Conservation (phyloP, 2,113 vertebrate genomes). For the Odocoileus virginianus region DNA sequence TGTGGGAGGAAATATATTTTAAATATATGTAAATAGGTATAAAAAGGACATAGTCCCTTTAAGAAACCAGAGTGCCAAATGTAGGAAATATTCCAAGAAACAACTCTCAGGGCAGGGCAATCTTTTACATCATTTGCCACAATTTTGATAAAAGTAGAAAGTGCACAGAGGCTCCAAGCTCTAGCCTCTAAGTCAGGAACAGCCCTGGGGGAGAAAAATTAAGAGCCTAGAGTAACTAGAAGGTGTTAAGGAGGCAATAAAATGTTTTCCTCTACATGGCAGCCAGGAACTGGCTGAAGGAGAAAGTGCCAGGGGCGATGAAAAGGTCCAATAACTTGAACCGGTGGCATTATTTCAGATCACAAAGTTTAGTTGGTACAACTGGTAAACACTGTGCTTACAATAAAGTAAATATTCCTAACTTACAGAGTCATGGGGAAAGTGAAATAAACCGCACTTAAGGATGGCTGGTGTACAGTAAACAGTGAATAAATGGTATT, state of each 20-base stretch:
- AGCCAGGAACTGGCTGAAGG: slow-evolving; percentile 62
- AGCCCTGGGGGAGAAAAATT: slow-evolving; percentile 54
- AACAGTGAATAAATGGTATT: slow-evolving; percentile 14
- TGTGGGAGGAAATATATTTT: neutral
- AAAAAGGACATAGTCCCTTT: neutral
- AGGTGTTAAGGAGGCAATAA: slow-evolving; percentile 75
- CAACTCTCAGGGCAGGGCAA: neutral
- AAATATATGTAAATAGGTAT: neutral
- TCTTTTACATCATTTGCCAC: neutral
- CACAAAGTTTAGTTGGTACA: neutral
- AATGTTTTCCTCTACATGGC: slow-evolving; percentile 62
- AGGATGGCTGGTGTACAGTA: neutral
- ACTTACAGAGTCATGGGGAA: neutral
- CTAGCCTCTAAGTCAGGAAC: neutral
- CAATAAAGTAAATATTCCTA: neutral
- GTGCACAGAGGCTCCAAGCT: neutral
- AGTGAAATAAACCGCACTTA: slow-evolving; percentile 2
- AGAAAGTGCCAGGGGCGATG: slow-evolving; percentile 58
- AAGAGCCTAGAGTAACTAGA: slow-evolving; percentile 64
- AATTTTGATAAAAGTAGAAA: slow-evolving; percentile 36
- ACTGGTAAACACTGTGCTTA: slow-evolving; percentile 14
- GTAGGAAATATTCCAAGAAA: neutral
- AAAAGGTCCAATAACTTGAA: slow-evolving; percentile 46
- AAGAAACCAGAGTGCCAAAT: neutral
- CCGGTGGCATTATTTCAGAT: slow-evolving; percentile 43